Percentiles rank a stretch among this genome's conserved stretches.
These are phyloP conservation scores for Dendropsophus ebraccatus DNA, from an alignment of 2,113 vertebrate genomes.

Conservation along the genomic window DNA sequence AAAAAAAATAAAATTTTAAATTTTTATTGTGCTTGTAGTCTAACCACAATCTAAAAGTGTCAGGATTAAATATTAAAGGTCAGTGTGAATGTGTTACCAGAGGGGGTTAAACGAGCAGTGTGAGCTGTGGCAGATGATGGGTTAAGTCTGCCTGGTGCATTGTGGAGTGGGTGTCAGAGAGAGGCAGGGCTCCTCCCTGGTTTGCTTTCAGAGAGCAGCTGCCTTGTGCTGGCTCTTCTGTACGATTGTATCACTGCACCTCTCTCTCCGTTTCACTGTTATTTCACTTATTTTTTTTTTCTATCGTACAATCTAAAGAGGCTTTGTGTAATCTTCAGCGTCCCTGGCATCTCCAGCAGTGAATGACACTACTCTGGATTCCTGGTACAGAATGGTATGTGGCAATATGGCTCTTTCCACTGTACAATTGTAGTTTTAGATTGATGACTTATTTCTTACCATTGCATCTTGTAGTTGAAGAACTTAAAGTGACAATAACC, in stretches of 20 bases:
- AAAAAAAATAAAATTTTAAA: not conserved
- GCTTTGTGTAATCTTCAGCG: conserved; percentile 29
- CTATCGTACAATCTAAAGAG: conserved; percentile 12
- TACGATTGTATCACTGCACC: conserved; percentile 50
- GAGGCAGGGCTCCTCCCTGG: conserved; percentile 62
- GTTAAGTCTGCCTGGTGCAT: conserved; percentile 62
- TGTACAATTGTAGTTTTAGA: conserved; percentile 9
- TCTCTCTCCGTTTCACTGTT: conserved; percentile 12
- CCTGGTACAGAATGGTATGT: conserved; percentile 60
- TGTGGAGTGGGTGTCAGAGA: conserved; percentile 46
- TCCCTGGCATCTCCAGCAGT: conserved; percentile 2
- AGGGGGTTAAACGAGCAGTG: not conserved
- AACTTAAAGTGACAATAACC: not conserved
- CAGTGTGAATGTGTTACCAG: not conserved
- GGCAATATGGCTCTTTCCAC: conserved; percentile 37
- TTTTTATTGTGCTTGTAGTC: not conserved
- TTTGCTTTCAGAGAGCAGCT: conserved; percentile 60
- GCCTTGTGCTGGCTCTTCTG: conserved; percentile 61
- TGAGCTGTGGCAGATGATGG: conserved; percentile 27
- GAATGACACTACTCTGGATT: conserved; percentile 54
- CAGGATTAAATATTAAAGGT: not conserved
- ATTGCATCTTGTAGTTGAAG: not conserved
- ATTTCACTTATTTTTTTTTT: conserved; percentile 14
- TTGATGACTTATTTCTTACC: not conserved
- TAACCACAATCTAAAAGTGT: not conserved